These are phyloP conservation scores for Hirundichthys speculiger DNA, from an alignment of 2,113 vertebrate genomes.

Conservation along the genomic window DNA sequence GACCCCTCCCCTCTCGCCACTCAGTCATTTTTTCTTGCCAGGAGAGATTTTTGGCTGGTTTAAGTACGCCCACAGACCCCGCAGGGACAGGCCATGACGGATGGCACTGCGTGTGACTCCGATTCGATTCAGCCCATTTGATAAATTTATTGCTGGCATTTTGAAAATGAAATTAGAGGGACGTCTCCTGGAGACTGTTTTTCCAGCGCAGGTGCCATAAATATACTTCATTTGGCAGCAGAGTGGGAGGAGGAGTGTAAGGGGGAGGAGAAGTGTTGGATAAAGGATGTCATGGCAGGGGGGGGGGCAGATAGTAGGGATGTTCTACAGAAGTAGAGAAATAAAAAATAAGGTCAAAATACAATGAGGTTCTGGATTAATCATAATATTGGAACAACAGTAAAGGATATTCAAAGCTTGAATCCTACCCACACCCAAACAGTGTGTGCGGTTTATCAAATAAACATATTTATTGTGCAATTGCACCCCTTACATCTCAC, in stretches of 20 bases:
- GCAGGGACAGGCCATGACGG: constrained; percentile 75
- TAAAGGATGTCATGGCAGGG: constrained; percentile 49
- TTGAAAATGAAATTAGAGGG: constrained; percentile 81
- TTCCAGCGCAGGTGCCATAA: constrained; percentile 78
- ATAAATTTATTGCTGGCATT: constrained; percentile 81
- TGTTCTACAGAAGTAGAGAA: constrained; percentile 39
- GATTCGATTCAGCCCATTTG: constrained; percentile 75
- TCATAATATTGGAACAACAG: constrained; percentile 48
- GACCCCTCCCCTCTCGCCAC: constrained; percentile 15
- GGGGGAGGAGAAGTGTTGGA: constrained; percentile 50
- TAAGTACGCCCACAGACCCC: constrained; percentile 72
- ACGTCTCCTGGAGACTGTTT: constrained; percentile 75
- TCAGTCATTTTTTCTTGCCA: constrained; percentile 53
- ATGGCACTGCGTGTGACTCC: constrained; percentile 75
- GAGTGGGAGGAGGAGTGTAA: constrained; percentile 41
- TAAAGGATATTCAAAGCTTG: constrained; percentile 48
- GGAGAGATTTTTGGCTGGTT: constrained; percentile 67
- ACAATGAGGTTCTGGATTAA: constrained; percentile 49
- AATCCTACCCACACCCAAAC: constrained; percentile 10
- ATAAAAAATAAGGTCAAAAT: constrained; percentile 65
- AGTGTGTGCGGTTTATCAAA: constrained; percentile 8
- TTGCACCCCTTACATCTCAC: constrained; percentile 7
- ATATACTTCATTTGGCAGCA: constrained; percentile 75
- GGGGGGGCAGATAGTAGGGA: constrained; percentile 21
- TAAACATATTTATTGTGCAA: constrained; percentile 17